A percentile compares a stretch with the other conserved stretches of the same genome.
phyloP scores from a whole-genome alignment of 2,113 vertebrate genomes.

The Holacanthus passer region DNA sequence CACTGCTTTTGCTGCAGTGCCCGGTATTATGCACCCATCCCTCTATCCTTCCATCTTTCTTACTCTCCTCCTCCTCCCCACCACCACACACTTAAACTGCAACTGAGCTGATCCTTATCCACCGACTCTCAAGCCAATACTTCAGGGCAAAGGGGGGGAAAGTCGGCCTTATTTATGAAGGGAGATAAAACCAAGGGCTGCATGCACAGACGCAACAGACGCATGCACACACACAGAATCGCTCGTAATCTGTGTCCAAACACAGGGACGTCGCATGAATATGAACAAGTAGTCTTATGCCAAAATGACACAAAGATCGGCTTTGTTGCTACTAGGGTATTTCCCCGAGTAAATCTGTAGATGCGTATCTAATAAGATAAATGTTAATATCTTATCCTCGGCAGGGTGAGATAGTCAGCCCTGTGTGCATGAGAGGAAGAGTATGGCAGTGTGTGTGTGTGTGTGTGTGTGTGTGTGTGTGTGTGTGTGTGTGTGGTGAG shows the following conservation, averaged over 20 bases:
- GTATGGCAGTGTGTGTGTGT: background rate
- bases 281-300: background rate
- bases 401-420: background rate
- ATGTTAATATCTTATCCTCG: constrained; percentile 13
- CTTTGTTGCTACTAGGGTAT: constrained; percentile 21
- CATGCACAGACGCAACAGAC: constrained; percentile 16
- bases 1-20: constrained; percentile 80
- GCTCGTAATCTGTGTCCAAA: constrained; percentile 13
- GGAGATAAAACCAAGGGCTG: constrained; percentile 46
- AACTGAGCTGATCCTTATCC: constrained; percentile 76
- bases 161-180: constrained; percentile 51
- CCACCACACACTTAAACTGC: constrained; percentile 58
- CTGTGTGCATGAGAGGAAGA: background rate
- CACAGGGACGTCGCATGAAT: constrained; percentile 19
- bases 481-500: background rate
- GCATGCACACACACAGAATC: background rate
- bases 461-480: background rate
- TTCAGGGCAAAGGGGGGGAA: constrained; percentile 33
- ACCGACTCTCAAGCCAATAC: constrained; percentile 52
- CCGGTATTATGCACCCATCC: constrained; percentile 71
- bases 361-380: constrained; percentile 28
- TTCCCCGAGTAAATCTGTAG: constrained; percentile 7
- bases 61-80: constrained; percentile 29
- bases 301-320: background rate
- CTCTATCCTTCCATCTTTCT: constrained; percentile 72